Evolutionary conservation across 2,797 vertebrate species (phyloP), one percentile per base, ranked within the genome.

Genomic region (Valencia hispanica): DNA sequence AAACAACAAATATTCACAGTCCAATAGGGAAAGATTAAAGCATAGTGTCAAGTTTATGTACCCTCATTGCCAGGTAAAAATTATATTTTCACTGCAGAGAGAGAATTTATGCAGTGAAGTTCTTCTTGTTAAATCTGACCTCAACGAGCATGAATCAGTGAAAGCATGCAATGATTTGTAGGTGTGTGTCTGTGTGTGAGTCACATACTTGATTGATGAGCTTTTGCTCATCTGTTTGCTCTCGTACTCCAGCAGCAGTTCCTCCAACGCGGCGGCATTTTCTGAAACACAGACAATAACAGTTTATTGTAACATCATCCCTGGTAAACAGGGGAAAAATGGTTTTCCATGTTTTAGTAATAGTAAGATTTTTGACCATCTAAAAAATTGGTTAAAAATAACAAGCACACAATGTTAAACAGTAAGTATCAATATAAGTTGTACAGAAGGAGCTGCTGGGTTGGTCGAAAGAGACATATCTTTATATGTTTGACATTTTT

Each of bases 261-360:
- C 97, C 88, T 99, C 97, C 90, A 99, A 89, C 0, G 97, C 98
- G 1, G 96, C 96, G 0, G 97, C 97, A 0, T 99, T 99, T 94
- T 99, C 98, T 99, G 59, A 74, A 88, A 81, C 43, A 76, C 66
- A 82, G 20, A 78, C 12, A 73, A 50, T 78, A 75, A 22, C 7
- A 27, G 43, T 4, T 66, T 41, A 41, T 43, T 41, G 11, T 25
- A n/a, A 41, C 39, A 41, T 5, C 1, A 18, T 30, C 17, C 27
- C 57, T n/a, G n/a, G n/a, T n/a, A n/a, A n/a, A n/a, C n/a, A n/a
- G n/a, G n/a, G n/a, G n/a, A n/a, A n/a, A n/a, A n/a, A n/a, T n/a
- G n/a, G n/a, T n/a, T n/a, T n/a, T 61, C 34, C 6, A 32, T 59
- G 55, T 18, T 32, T 8, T 30, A 15, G 55, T n/a, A 30, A 7